Evolutionary conservation across 2,888 invertebrate genomes (phyloP).

Genomic region (Trissoscelio sp.): DNA sequence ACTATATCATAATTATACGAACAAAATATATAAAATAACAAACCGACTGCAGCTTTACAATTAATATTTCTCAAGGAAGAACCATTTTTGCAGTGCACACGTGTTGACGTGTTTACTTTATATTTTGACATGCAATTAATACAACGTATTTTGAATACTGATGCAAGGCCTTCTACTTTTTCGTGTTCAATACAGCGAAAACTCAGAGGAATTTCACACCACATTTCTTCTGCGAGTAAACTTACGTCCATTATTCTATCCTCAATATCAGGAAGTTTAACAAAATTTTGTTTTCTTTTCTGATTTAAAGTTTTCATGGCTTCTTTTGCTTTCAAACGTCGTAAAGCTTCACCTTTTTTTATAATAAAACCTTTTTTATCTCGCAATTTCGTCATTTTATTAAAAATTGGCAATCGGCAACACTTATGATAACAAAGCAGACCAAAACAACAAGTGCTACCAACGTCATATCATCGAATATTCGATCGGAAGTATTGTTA

Average conservation of each 20-base stretch:
- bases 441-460: slow-evolving; percentile 1
- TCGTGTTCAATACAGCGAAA: background rate
- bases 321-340: slow-evolving; percentile 1
- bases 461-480: background rate
- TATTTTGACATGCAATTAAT: background rate
- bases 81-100: slow-evolving; percentile 3
- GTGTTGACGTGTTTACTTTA: background rate
- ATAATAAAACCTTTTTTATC: background rate
- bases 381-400: too few species aligned
- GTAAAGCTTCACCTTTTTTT: background rate
- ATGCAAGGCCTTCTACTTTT: slow-evolving; percentile 1
- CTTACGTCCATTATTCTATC: background rate
- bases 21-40: too few species aligned
- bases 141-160: background rate
- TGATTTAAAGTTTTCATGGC: background rate
- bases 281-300: background rate
- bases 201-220: slow-evolving; percentile 2
- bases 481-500: background rate
- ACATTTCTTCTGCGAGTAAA: slow-evolving; percentile 5
- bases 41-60: slow-evolving; percentile 6
- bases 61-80: background rate
- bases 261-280: background rate
- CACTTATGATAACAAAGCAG: too few species aligned
- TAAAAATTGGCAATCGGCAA: too few species aligned
- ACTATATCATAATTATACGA: too few species aligned